These are phyloP conservation scores for Chamaetylas fuelleborni DNA, from an alignment of 2,113 vertebrate species.

Conservation along the genomic window DNA sequence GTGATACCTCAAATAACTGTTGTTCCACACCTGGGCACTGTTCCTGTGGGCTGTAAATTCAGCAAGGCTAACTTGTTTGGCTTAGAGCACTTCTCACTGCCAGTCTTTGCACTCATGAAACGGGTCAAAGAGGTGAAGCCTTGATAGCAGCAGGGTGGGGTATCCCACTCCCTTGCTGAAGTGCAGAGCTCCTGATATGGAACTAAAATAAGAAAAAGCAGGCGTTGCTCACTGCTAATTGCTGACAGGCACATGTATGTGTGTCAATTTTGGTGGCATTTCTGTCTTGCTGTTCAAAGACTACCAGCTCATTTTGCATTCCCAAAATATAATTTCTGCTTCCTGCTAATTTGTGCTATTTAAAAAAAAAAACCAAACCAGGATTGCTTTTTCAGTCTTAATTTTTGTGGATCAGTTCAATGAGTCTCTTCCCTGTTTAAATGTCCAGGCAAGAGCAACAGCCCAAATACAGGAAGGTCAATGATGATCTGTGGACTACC, in stretches of 20 bases:
- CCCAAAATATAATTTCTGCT: background rate
- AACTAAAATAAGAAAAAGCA: background rate
- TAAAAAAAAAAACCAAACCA: background rate
- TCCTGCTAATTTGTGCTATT: background rate
- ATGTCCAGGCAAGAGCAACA: background rate
- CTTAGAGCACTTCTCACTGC: background rate
- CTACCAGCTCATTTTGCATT: background rate
- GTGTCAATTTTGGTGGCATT: background rate
- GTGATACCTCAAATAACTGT: background rate
- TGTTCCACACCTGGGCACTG: background rate
- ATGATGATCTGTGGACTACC: background rate
- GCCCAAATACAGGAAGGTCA: background rate
- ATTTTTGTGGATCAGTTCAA: background rate
- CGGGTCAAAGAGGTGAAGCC: background rate
- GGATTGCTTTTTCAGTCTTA: background rate
- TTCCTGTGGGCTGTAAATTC: background rate
- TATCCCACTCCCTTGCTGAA: background rate
- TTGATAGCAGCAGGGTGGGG: background rate
- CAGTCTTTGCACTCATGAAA: background rate
- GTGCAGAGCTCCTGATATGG: background rate
- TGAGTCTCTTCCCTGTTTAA: background rate
- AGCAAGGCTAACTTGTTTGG: background rate
- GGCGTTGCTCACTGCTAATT: background rate
- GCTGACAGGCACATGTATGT: background rate
- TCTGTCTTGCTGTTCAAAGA: fast-evolving